Evolutionary conservation across 2,113 vertebrate genomes (phyloP), one percentile per base, ranked within the genome.

Genomic region (Rhadina sibilatrix): DNA sequence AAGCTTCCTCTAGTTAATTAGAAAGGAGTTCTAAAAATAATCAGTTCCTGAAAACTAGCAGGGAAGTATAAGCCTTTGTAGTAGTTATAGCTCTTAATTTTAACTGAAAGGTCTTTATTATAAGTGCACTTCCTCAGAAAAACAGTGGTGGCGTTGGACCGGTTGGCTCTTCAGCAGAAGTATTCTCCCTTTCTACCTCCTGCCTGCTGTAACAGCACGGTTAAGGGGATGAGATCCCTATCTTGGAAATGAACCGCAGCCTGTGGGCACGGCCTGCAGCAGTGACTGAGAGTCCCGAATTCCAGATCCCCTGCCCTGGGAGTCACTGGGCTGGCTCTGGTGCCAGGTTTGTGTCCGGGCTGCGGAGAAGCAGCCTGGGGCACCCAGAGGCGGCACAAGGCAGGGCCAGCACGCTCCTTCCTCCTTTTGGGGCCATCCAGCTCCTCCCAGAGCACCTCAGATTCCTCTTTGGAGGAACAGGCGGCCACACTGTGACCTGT

Each of bases 321-420:
- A 61, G 64, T 53, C 76, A 33, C 28, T 0, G 47, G 10, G 11
- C 25, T 22, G 65, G n/a, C 61, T 46, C 2, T 0, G 33, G 12
- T 5, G 74, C 64, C 78, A 10, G 0, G 12, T 16, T 30, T 8
- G 31, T 8, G 12, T 5, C 21, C 10, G 35, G 56, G 46, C 35
- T 31, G 0, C 4, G 1, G n/a, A 21, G 6, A 6, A 33, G 57
- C 53, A 4, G 52, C 8, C 63, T 15, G 38, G n/a, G 6, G 38
- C 0, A 1, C 12, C 16, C 6, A 0, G 3, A 1, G 30, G 2
- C 2, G 61, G 21, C 24, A 13, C 2, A 1, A 6, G 61, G 47
- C 61, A 27, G n/a, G 27, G 28, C 1, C 22, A 2, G 37, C 0
- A 1, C 1, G 7, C 14, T 42, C 15, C 31, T 22, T 21, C 8